Evolutionary conservation across 2,797 vertebrate species (phyloP).

Genomic region (Catostomus latipinnis): DNA sequence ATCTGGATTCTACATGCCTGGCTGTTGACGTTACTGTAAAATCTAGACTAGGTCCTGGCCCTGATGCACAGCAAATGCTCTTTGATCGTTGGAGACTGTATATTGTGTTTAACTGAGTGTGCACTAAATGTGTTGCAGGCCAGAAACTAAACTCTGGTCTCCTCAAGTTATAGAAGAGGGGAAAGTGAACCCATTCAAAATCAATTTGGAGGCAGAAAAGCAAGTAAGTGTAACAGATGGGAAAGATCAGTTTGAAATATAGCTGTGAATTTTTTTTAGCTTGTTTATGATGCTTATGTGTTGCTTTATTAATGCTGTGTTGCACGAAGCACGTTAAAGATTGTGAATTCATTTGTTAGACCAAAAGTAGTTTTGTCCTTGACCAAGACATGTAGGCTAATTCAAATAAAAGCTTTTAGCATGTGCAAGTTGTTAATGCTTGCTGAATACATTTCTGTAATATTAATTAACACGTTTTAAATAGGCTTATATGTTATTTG

Average conservation of each 20-base stretch:
- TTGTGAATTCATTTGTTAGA: constrained; percentile 15
- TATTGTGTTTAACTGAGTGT: constrained; percentile 24
- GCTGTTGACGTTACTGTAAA: constrained; percentile 30
- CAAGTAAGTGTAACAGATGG: constrained; percentile 76
- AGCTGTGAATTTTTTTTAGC: background rate
- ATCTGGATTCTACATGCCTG: constrained; percentile 37
- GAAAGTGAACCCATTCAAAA: constrained; percentile 83
- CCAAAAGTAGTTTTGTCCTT: constrained; percentile 12
- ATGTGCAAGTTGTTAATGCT: too few relatives aligned
- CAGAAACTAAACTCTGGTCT: constrained; percentile 63
- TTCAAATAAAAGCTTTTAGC: too few relatives aligned
- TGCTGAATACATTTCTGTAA: too few relatives aligned
- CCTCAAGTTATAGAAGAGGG: constrained; percentile 78
- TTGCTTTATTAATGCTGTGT: too few relatives aligned
- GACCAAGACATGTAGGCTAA: background rate
- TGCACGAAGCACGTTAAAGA: constrained; percentile 38
- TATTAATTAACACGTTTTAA: too few relatives aligned
- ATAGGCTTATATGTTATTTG: too few relatives aligned
- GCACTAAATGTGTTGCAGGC: constrained; percentile 52
- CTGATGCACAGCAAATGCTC: too few relatives aligned
- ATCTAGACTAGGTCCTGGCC: constrained; percentile 26
- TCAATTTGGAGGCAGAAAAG: constrained; percentile 87
- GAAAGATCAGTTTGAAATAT: constrained; percentile 1
- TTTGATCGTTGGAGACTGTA: background rate
- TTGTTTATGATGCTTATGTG: constrained; percentile 1